Evolutionary conservation across 2,888 invertebrate species (phyloP).

Genomic region (Punctoribates punctum): DNA sequence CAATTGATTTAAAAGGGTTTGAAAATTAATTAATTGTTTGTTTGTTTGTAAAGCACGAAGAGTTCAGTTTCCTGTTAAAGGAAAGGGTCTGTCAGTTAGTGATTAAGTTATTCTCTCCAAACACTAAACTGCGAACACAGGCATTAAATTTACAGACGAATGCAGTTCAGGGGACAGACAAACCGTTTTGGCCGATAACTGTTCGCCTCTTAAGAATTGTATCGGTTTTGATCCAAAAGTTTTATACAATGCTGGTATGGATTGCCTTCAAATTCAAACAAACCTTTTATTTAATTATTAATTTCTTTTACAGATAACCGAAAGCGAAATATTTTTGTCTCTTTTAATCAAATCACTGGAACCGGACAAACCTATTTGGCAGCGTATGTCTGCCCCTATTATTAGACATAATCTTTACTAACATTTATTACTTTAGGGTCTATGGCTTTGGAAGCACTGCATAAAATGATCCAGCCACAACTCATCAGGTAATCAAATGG

Average conservation of each 20-base stretch:
- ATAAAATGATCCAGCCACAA: slow-evolving; percentile 30
- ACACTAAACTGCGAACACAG: slow-evolving; percentile 66
- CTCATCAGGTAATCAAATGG: not conserved
- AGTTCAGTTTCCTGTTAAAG: slow-evolving; percentile 88
- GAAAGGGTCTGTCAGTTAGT: slow-evolving; percentile 96
- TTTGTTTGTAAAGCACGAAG: slow-evolving; percentile 64
- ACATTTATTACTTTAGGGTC: not conserved
- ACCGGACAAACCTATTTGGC: slow-evolving; percentile 94
- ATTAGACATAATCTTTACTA: not conserved
- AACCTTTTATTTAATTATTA: not conserved
- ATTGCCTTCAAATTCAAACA: not conserved
- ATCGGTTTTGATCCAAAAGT: slow-evolving; percentile 85
- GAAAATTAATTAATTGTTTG: slow-evolving; percentile 47
- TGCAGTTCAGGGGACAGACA: slow-evolving; percentile 61
- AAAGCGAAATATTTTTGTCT: slow-evolving; percentile 97
- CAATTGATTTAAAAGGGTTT: slow-evolving; percentile 55
- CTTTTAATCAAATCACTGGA: slow-evolving; percentile 95
- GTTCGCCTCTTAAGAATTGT: slow-evolving; percentile 90
- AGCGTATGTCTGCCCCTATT: slow-evolving; percentile 77
- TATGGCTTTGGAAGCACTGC: slow-evolving; percentile 40
- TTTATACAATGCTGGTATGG: slow-evolving; percentile 79
- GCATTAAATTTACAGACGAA: slow-evolving; percentile 59
- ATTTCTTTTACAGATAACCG: slow-evolving; percentile 70
- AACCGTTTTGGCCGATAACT: slow-evolving; percentile 94
- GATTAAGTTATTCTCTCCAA: slow-evolving; percentile 97